Conservation (phyloP, 1,140 invertebrate species). For the Ostrea edulis region DNA sequence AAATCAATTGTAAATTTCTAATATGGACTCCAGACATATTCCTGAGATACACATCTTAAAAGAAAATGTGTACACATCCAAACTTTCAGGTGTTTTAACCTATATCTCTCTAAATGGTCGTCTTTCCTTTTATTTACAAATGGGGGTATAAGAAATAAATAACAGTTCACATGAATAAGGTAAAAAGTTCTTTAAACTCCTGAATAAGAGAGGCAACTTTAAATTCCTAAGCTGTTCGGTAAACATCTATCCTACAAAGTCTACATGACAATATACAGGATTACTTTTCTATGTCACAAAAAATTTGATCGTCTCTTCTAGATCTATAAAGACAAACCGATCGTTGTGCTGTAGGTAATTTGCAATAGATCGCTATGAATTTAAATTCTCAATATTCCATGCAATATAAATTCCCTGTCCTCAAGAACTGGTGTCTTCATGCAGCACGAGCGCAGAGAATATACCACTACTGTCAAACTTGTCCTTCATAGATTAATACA, state of each 20-base stretch:
- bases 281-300: slow-evolving; percentile 44
- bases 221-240: slow-evolving; percentile 24
- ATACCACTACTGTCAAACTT: not conserved
- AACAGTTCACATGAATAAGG: slow-evolving; percentile 23
- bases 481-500: slow-evolving; percentile 28
- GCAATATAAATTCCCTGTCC: slow-evolving; percentile 4
- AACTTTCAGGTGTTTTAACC: slow-evolving; percentile 28
- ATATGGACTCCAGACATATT: not conserved
- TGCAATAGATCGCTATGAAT: slow-evolving; percentile 33
- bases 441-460: not conserved
- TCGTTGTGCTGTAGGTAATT: slow-evolving; percentile 35
- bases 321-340: slow-evolving; percentile 39
- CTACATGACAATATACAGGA: slow-evolving; percentile 8
- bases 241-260: slow-evolving; percentile 21
- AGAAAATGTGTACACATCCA: not conserved
- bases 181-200: slow-evolving; percentile 31
- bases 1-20: slow-evolving; percentile 13
- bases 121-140: slow-evolving; percentile 35
- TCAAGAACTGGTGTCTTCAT: not conserved
- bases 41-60: not conserved
- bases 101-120: slow-evolving; percentile 2
- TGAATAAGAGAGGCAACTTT: slow-evolving; percentile 36
- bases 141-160: slow-evolving; percentile 32
- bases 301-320: slow-evolving; percentile 38
- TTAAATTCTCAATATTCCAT: slow-evolving; percentile 37